phyloP scores from a whole-genome alignment of 64 coral and sea anemone genomes.

The Exaiptasia diaphana region DNA sequence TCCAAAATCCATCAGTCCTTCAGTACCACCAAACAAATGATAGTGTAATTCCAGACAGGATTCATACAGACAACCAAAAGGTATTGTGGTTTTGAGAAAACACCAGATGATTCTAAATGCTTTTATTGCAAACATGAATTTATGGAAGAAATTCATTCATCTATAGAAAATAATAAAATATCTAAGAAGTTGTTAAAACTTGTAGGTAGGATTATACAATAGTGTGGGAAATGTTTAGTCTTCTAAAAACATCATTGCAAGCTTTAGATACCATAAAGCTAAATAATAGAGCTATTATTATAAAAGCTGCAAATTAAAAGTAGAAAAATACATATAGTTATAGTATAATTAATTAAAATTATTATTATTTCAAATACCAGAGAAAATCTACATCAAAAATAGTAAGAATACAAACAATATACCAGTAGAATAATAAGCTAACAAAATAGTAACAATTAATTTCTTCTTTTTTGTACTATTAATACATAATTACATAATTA shows the following conservation, averaged over 20 bases:
- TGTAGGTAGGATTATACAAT: neutral
- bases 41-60: conserved; percentile 19
- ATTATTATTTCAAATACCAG: neutral
- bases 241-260: neutral
- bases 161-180: neutral
- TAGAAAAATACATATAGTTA: neutral
- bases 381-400: no score
- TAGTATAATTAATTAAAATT: neutral
- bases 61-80: neutral
- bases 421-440: no score
- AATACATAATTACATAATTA: no score
- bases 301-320: neutral
- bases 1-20: conserved; percentile 42
- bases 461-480: no score
- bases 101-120: neutral
- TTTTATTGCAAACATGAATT: conserved; percentile 46
- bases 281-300: neutral
- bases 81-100: conserved; percentile 49
- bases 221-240: neutral
- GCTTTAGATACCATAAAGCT: neutral
- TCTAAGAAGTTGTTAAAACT: neutral
- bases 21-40: conserved; percentile 30
- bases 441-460: no score
- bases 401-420: no score
- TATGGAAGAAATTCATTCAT: conserved; percentile 36